Base-by-base conservation (phyloP, 2,888 invertebrate genomes). In the Margaritifera margaritifera region DNA sequence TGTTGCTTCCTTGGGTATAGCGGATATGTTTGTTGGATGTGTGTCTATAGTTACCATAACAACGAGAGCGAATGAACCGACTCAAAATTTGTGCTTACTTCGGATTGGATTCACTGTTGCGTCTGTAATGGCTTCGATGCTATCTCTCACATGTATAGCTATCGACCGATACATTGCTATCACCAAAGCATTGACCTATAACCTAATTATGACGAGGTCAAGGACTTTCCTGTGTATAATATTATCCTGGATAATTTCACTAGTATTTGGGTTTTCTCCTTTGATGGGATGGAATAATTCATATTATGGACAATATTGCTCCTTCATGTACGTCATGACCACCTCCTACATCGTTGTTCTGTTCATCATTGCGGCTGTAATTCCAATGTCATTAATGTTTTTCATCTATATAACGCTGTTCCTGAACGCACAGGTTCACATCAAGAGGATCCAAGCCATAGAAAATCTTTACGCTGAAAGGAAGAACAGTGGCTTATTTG, bases 111-210 rank as follows among this genome's bases (percentile, higher is more conserved):
- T 82, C 31, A 78, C 79, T 4, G 70, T 82, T 2, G 70, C 75
- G 1, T 74, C 80, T 0, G 74, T 80, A 19, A 66, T 78, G 18
- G 80, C 78, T 6, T 83, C 84, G 3, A 72, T 80, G 11, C 69
- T 79, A 57, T 81, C 75, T 56, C 71, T 86, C 19, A 78, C 83
- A 70, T 78, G 77, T 20, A 81, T 86, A 54, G 85, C 85, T 8
- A 58, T 84, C 15, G 86, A 86, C 68, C 70, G 86, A 22, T 85
- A 78, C 62, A 70, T 86, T 42, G 84, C 85, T 54, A 83, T 86
- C 18, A 79, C 74, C 18, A 68, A 74, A 19, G 82, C 85, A 1
- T 63, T 86, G 27, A 67, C 74, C 18, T 85, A 86, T 67, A 74
- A 67, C 51, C 71, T 75, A 11, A 68, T 81, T 6, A 77, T 86